Base-by-base conservation (phyloP, 2,888 invertebrate genomes). In the Glaucopsyche alexis region DNA sequence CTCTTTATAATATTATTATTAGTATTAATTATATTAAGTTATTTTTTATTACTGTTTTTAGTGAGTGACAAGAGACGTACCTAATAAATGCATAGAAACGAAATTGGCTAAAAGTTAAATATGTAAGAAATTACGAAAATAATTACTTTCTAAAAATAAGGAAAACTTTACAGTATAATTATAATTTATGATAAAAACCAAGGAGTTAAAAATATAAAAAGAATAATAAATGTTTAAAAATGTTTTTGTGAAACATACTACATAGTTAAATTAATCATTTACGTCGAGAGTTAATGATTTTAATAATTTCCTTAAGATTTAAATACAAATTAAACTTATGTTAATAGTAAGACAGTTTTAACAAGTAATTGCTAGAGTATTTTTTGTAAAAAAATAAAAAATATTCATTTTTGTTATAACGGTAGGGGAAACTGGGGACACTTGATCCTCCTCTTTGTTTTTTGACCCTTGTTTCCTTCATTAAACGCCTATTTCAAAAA, bases 261-360 rank as follows among this genome's bases (percentile, higher is more conserved):
- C n/a, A 29, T 29, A 19, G 60, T 60, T 60, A 29, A 60, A 60
- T 5, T 60, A 29, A 60, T n/a, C n/a, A 60, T 60, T 60, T 60
- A 60, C 13, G 29, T 60, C 29, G 16, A 60, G 29, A 60, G 29
- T n/a, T 5, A 60, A n/a, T 7, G 29, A 29, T 60, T 19, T 60
- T 60, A 19, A 60, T 55, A 9, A 19, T 60, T 60, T 60, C 60
- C 60, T 60, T 11, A 60, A 60, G 29, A 60, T 60, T 60, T 60
- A 60, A 60, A 60, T 60, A 60, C 13, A 60, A 60, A 60, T 60
- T 60, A 60, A 29, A 60, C 29, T 60, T 60, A 60, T 60, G 60
- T 19, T 60, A 60, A 60, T 60, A 1, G 13, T 29, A 60, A 29
- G 29, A 60, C 60, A 13, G 60, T 60, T 60, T 19, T 60, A 60